Evolutionary conservation across 1,140 invertebrate species (phyloP).

Genomic region (Oncopeltus fasciatus): DNA sequence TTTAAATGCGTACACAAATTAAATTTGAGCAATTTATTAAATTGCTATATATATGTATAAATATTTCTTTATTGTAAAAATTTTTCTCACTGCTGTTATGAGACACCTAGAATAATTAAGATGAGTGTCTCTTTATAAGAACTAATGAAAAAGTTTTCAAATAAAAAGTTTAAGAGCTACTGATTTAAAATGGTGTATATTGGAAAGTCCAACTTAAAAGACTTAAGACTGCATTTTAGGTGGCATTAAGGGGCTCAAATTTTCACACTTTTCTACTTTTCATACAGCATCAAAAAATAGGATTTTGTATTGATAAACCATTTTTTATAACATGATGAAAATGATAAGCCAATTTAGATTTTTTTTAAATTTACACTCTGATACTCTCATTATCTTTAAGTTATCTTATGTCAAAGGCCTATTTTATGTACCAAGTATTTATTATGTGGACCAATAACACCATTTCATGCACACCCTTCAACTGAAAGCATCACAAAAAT

Average conservation of each 20-base stretch:
- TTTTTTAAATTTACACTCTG: no score
- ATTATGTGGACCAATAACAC: constrained; percentile 7
- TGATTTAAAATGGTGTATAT: constrained; percentile 8
- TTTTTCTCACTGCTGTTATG: constrained; percentile 2
- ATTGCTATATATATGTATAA: constrained; percentile 12
- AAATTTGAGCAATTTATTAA: constrained; percentile 6
- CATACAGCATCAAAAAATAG: constrained; percentile 2
- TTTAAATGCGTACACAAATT: constrained; percentile 7
- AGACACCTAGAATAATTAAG: not conserved
- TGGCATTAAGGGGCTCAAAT: constrained; percentile 6
- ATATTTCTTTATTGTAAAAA: constrained; percentile 14
- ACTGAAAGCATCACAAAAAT: constrained; percentile 5
- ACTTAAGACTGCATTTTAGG: not conserved
- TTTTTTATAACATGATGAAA: not conserved
- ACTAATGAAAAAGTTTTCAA: constrained; percentile 6
- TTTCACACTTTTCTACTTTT: constrained; percentile 8
- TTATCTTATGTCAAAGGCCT: no score
- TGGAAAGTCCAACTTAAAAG: constrained; percentile 5
- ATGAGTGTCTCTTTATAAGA: constrained; percentile 1
- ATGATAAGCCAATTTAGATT: not conserved
- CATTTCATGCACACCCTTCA: not conserved
- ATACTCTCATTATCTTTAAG: no score
- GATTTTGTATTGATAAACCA: not conserved
- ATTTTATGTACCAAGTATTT: not conserved
- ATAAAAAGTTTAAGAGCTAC: not conserved